Conservation (phyloP, 2,888 invertebrate genomes). For the Sympetrum striolatum region DNA sequence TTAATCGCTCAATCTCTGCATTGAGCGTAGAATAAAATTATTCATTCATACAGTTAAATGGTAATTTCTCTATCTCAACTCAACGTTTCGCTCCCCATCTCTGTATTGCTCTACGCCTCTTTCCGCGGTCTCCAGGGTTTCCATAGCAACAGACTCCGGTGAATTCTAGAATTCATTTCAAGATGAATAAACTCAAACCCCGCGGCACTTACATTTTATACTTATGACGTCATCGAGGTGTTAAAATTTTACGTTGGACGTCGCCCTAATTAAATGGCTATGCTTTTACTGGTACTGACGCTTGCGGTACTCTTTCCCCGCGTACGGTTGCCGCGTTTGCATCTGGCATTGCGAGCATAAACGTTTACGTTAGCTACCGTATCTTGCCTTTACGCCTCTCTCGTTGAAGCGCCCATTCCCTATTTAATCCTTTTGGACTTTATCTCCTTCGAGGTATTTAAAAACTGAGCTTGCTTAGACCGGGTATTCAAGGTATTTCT, state of each 20-base stretch:
- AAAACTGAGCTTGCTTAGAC: too few relatives aligned
- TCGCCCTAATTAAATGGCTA: not conserved
- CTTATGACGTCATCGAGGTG: not conserved
- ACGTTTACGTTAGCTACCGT: not conserved
- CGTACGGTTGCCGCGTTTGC: not conserved
- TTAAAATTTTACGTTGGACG: not conserved
- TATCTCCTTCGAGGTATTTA: too few relatives aligned
- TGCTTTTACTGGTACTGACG: not conserved
- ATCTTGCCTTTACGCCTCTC: not conserved
- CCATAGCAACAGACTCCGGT: not conserved
- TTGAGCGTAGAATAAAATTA: too few relatives aligned
- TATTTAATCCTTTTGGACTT: too few relatives aligned
- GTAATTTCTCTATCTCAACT: too few relatives aligned
- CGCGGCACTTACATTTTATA: not conserved
- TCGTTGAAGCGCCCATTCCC: too few relatives aligned
- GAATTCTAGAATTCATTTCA: too few relatives aligned
- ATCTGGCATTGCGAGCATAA: not conserved
- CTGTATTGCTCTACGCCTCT: not conserved
- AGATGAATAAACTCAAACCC: not conserved
- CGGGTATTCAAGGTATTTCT: too few relatives aligned
- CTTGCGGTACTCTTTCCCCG: not conserved
- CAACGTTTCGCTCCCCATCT: too few relatives aligned
- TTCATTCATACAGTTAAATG: too few relatives aligned
- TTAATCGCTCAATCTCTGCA: too few relatives aligned
- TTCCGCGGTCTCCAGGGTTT: not conserved